phyloP scores from a whole-genome alignment of 2,797 vertebrate genomes.

The Eulemur rubriventer region DNA sequence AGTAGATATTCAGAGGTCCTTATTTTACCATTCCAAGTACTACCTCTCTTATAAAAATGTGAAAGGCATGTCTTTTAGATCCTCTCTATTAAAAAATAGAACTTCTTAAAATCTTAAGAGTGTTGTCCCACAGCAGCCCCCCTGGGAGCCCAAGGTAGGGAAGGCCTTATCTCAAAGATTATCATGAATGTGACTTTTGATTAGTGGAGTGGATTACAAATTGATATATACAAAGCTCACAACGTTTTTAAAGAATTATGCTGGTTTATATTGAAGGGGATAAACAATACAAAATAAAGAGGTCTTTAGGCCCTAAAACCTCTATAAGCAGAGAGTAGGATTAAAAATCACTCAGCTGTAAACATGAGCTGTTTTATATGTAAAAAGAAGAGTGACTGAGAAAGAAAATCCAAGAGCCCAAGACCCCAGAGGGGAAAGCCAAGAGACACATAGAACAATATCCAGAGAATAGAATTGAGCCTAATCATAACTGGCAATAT shows the following conservation, averaged over 20 bases:
- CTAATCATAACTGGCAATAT: neutral
- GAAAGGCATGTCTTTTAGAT: neutral
- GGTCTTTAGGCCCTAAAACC: neutral
- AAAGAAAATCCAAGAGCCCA: slow-evolving; percentile 4
- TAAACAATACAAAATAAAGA: neutral
- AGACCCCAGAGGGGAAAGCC: neutral
- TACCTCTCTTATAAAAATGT: neutral
- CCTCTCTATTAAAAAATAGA: neutral
- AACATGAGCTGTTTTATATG: neutral
- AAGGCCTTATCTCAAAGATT: neutral
- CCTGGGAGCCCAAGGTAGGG: neutral
- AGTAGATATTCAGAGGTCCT: neutral
- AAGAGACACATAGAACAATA: neutral
- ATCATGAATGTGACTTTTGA: neutral
- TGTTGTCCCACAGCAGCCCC: neutral
- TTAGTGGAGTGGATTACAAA: neutral
- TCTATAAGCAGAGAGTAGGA: neutral
- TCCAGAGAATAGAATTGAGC: neutral
- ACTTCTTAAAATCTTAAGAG: neutral
- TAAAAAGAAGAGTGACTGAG: neutral
- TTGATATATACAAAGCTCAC: neutral
- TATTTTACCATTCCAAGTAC: neutral
- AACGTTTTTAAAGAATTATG: neutral
- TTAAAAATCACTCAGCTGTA: neutral
- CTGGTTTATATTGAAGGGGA: neutral